Evolutionary conservation across 2,113 vertebrate genomes (phyloP), one percentile per base, ranked within the genome.

Genomic region (Sphaerodactylus townsendi): DNA sequence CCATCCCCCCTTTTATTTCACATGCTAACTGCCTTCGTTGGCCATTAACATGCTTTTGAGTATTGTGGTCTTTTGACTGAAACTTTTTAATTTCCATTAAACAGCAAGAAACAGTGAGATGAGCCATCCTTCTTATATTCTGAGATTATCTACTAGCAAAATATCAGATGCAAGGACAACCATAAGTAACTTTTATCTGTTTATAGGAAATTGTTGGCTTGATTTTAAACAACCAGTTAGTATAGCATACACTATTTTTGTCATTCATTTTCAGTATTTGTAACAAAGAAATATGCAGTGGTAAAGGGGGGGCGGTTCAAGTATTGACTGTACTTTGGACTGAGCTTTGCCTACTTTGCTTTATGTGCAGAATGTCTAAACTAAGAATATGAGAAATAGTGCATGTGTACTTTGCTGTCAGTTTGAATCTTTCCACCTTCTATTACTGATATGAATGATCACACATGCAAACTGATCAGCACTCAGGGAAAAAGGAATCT

Each of bases 131-230:
- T 28, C 1, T 64, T 2, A 48, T 33, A 0, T 2, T 39, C 62
- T n/a, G 62, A 56, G 11, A 65, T 17, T 19, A 68, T 44, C 13
- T 68, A 41, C 41, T 39, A 65, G 41, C 53, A 79, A 10, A 74
- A 76, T 65, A 77, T 0, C 80, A 65, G 28, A 92, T 90, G 75
- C 10, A 2, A 87, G 91, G 48, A 64, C 6, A 66, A 15, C 5
- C 66, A 4, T 13, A 1, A 48, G 37, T 75, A 66, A 39, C 17
- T 65, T 69, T 73, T 69, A 71, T 1, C 2, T 70, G 76, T 10
- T 74, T 10, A 11, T 21, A 82, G 56, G 78, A 83, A n/a, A n/a
- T 11, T 50, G 66, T 1, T 73, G 66, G 74, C 80, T 2, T 0
- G 0, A 86, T 66, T 72, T n/a, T n/a, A n/a, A n/a, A 81, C 53